Evolutionary conservation across 2,888 invertebrate genomes (phyloP).

Genomic region (Choreutis nemorana): DNA sequence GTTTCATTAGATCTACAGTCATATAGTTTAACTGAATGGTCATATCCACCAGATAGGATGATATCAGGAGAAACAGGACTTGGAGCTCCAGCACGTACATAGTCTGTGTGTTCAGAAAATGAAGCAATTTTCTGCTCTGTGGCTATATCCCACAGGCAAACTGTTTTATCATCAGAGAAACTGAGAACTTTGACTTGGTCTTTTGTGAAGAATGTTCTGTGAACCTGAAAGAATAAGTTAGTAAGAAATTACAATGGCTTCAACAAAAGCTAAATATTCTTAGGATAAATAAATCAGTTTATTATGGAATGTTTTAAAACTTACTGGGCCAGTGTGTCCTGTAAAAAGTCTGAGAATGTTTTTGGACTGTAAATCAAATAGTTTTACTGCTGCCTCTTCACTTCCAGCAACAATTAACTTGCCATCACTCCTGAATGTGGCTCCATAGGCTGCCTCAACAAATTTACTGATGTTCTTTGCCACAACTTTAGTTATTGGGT

Average conservation of each 20-base stretch:
- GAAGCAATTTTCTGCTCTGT: conserved; percentile 76
- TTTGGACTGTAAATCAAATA: conserved; percentile 89
- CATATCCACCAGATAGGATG: conserved; percentile 88
- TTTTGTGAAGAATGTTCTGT: conserved; percentile 82
- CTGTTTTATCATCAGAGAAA: conserved; percentile 90
- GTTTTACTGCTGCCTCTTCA: conserved; percentile 84
- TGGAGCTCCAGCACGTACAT: conserved; percentile 83
- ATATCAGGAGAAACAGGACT: conserved; percentile 80
- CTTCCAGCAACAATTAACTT: conserved; percentile 87
- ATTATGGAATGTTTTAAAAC: too few species aligned
- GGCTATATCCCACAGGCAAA: conserved; percentile 91
- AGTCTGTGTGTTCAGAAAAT: conserved; percentile 78
- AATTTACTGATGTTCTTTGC: conserved; percentile 84
- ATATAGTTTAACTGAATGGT: conserved; percentile 86
- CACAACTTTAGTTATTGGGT: conserved; percentile 84
- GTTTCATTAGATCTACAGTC: conserved; percentile 79
- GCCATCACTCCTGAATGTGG: conserved; percentile 82
- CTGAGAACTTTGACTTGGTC: conserved; percentile 83
- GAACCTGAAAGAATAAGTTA: conserved; percentile 58
- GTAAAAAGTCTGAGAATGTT: conserved; percentile 84
- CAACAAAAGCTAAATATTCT: too few species aligned
- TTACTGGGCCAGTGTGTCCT: conserved; percentile 79
- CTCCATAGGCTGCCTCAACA: conserved; percentile 86
- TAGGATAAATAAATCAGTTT: too few species aligned
- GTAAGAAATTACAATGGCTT: conserved; percentile 2